phyloP scores from a whole-genome alignment of 2,113 vertebrate species.

The Peromyscus leucopus region DNA sequence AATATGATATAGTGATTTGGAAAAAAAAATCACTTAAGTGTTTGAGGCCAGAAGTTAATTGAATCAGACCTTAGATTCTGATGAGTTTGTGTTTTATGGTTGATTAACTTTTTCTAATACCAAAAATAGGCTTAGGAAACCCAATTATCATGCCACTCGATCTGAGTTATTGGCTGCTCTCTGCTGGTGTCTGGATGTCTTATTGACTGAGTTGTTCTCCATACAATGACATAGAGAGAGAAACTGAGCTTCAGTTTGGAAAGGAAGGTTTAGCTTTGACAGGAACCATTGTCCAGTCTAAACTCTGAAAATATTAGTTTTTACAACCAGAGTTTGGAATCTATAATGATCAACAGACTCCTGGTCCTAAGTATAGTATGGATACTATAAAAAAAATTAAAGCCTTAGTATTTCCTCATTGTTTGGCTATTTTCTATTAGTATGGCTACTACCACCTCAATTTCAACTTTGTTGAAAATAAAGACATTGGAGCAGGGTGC shows the following conservation, averaged over 20 bases:
- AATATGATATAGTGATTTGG: constrained; percentile 78
- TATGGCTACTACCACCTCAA: neutral
- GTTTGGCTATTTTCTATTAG: neutral
- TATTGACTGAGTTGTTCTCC: constrained; percentile 70
- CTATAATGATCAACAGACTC: constrained; percentile 20
- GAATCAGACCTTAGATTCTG: constrained; percentile 78
- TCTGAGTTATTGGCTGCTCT: constrained; percentile 79
- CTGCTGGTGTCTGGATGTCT: constrained; percentile 70
- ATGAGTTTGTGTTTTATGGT: constrained; percentile 83
- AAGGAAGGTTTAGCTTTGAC: constrained; percentile 51
- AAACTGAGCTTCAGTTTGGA: constrained; percentile 55
- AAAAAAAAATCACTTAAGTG: constrained; percentile 54
- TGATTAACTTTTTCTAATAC: constrained; percentile 83
- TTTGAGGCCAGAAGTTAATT: constrained; percentile 82
- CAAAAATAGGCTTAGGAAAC: constrained; percentile 80
- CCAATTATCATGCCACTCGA: constrained; percentile 77
- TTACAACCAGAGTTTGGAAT: neutral
- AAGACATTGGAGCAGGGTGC: neutral
- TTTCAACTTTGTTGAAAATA: constrained; percentile 42
- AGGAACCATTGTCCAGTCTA: constrained; percentile 19
- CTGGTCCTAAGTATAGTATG: neutral
- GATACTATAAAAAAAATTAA: constrained; percentile 29
- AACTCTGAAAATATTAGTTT: constrained; percentile 17
- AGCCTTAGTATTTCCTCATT: constrained; percentile 10
- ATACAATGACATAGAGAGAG: neutral